Percentiles rank a stretch among this genome's conserved stretches.
phyloP scores from a whole-genome alignment of 2,888 invertebrate genomes.

The Glyphotaelius pellucidus region DNA sequence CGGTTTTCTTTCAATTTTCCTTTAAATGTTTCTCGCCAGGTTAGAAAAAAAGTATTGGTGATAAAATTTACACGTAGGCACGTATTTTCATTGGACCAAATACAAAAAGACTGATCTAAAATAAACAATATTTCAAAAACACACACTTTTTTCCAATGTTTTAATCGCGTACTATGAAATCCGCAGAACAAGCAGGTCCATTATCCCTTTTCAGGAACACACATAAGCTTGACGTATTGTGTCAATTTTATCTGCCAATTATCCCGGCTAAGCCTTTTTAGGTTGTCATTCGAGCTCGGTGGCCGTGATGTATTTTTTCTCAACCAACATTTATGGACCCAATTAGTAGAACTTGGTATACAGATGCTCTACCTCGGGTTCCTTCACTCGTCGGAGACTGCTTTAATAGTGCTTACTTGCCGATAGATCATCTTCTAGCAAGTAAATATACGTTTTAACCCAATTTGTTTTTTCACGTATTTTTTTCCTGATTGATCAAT shows the following conservation, averaged over 20 bases:
- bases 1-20: no score
- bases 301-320: conserved; percentile 6
- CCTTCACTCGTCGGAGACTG: no score
- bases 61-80: neutral
- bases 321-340: conserved; percentile 20
- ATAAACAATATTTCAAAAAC: neutral
- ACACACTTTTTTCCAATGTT: neutral
- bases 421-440: no score
- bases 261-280: conserved; percentile 27
- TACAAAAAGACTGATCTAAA: neutral
- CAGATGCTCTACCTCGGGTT: neutral
- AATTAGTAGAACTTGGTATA: conserved; percentile 14
- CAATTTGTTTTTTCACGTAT: no score
- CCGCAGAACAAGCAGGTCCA: conserved; percentile 3
- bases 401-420: no score
- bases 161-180: neutral
- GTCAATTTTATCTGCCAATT: conserved; percentile 24
- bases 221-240: conserved; percentile 12
- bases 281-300: conserved; percentile 29
- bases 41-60: neutral
- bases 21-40: no score
- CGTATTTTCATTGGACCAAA: neutral
- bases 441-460: no score
- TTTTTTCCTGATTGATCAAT: no score
- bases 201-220: conserved; percentile 2